These are phyloP conservation scores for Salticus scenicus DNA, from an alignment of 2,888 invertebrate genomes.

Conservation along the genomic window DNA sequence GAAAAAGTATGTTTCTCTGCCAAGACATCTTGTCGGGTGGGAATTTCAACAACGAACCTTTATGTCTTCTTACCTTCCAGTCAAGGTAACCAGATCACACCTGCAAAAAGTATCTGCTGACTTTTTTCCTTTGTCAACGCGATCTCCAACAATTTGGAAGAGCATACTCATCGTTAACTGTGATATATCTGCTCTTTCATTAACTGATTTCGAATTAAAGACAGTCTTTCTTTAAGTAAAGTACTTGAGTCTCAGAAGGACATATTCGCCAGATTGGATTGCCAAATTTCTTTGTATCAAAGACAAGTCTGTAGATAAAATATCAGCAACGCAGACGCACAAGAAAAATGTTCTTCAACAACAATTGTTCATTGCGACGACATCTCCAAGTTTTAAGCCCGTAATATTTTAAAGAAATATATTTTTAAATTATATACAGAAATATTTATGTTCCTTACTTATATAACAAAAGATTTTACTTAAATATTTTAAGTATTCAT, in stretches of 20 bases:
- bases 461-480: too few species aligned
- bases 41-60: neutral
- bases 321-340: neutral
- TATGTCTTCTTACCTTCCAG: constrained; percentile 1
- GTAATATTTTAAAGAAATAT: too few species aligned
- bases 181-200: constrained; percentile 12
- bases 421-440: too few species aligned
- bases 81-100: constrained; percentile 12
- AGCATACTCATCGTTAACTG: neutral
- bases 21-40: neutral
- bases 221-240: neutral
- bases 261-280: neutral
- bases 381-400: too few species aligned
- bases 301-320: neutral
- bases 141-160: constrained; percentile 6
- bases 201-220: neutral
- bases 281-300: neutral
- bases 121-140: neutral
- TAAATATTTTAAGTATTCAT: too few species aligned
- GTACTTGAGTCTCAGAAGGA: neutral
- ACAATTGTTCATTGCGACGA: too few species aligned
- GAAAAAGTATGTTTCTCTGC: neutral
- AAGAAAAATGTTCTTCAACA: too few species aligned
- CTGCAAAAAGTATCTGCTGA: constrained; percentile 8
- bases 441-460: too few species aligned